Evolutionary conservation across 2,888 invertebrate genomes (phyloP).

Genomic region (Patella depressa): DNA sequence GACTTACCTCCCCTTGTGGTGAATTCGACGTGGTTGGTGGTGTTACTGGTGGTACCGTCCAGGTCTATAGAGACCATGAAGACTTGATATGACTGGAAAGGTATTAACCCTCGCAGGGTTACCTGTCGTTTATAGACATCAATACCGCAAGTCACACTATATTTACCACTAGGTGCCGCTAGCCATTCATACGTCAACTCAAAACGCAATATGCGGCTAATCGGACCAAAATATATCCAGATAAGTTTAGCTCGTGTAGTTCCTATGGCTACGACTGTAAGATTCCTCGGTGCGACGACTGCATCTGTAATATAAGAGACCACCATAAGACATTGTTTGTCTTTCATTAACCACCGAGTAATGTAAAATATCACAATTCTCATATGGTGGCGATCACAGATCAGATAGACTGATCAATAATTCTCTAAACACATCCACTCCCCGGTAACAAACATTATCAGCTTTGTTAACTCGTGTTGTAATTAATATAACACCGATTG

Average conservation of each 20-base stretch:
- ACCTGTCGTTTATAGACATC: conserved; percentile 33
- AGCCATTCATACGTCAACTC: conserved; percentile 23
- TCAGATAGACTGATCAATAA: too few species aligned
- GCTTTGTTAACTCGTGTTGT: too few species aligned
- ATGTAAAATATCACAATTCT: too few species aligned
- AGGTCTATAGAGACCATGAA: conserved; percentile 55
- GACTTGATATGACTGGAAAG: conserved; percentile 39
- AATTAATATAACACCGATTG: too few species aligned
- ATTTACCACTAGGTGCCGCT: conserved; percentile 17
- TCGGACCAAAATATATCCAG: conserved; percentile 17
- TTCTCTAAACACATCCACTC: too few species aligned
- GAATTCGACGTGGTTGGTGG: conserved; percentile 47
- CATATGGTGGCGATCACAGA: too few species aligned
- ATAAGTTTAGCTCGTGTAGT: conserved; percentile 8
- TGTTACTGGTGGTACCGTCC: conserved; percentile 44
- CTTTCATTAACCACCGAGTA: too few species aligned
- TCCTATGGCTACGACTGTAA: conserved; percentile 8
- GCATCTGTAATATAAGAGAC: too few species aligned
- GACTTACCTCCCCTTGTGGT: conserved; percentile 49
- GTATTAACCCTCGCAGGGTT: conserved; percentile 32
- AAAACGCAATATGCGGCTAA: conserved; percentile 10
- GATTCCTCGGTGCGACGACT: conserved; percentile 12
- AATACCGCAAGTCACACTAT: conserved; percentile 23
- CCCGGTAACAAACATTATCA: too few species aligned
- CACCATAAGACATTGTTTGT: too few species aligned